Conservation (phyloP, 2,888 invertebrate species). For the Xestia xanthographa region DNA sequence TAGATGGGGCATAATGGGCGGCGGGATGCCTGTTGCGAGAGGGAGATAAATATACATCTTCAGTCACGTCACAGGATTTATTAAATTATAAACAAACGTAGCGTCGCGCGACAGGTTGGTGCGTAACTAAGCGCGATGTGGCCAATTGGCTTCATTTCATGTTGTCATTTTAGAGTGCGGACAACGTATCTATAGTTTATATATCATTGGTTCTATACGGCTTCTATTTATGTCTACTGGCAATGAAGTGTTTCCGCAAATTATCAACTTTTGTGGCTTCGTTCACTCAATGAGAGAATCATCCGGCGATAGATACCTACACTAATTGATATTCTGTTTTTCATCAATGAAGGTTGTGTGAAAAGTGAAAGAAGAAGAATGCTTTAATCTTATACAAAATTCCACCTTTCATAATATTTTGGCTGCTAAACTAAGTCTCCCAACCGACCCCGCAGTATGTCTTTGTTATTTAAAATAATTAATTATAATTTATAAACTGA, state of each 20-base stretch:
- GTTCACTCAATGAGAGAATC: slow-evolving; percentile 17
- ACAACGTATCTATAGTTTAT: no score
- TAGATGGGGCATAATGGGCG: no score
- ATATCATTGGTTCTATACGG: slow-evolving; percentile 44
- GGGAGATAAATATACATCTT: no score
- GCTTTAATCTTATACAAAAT: background rate
- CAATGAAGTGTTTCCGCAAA: slow-evolving; percentile 38
- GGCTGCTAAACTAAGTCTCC: background rate
- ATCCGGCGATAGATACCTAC: background rate
- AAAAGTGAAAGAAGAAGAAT: background rate
- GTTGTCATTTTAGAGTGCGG: no score
- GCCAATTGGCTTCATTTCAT: no score
- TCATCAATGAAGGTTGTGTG: background rate
- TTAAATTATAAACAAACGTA: no score
- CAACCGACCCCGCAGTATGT: background rate
- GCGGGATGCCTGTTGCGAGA: no score
- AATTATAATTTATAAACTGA: background rate
- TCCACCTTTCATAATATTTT: background rate
- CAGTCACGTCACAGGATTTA: no score
- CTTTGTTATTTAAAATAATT: background rate
- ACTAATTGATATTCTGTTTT: background rate
- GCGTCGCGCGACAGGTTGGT: no score
- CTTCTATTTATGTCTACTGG: slow-evolving; percentile 38
- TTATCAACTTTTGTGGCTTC: slow-evolving; percentile 50
- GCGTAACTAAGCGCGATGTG: no score